Base-by-base conservation (phyloP, 92 coral and sea anemone species). In the Palythoa caribaeorum region DNA sequence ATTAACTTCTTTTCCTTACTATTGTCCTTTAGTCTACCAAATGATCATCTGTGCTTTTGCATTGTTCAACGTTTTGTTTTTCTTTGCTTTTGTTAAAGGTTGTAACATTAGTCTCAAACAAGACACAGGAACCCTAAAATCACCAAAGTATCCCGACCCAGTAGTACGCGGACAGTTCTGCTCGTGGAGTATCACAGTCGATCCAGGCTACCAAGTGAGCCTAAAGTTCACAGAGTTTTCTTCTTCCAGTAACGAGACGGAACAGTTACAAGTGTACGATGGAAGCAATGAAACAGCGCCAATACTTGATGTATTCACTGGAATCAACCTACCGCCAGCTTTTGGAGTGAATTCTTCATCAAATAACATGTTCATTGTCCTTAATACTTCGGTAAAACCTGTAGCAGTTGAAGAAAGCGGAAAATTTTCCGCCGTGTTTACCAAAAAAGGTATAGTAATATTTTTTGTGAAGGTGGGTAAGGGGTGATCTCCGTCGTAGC, bases 261-360 rank as follows among this genome's bases (percentile, higher is more conserved):
- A 77, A 14, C 11, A 11, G 1, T 37, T 79, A 44, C 51, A 79
- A 20, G 84, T 79, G 28, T 57, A 36, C 9, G 72, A 79, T 16
- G 84, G 84, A 37, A 35, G 13, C 17, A 60, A 38, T 40, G 84
- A 79, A 16, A 37, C 71, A 0, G 84, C 84, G 38, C 16, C 72
- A 20, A 15, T 14, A 20, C 72, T 79, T 36, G 84, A 38, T 38
- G 38, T 37, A 0, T 38, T 79, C 71, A 79, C 84, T 12, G 71
- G 84, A 36, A 36, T 7, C 54, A 15, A 60, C 72, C 48, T 36
- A n/a, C 84, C 84, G 40, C 71, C 71, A 6, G 71, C 84, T 2
- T 44, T 35, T 38, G 84, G 84, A 38, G 35, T 79, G 36, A 79
- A 60, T 63, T 57, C 84, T 37, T 20, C 84, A 1, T 79, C 84